Evolutionary conservation across 2,888 invertebrate species (phyloP).

Genomic region (Tetropium fuscum): DNA sequence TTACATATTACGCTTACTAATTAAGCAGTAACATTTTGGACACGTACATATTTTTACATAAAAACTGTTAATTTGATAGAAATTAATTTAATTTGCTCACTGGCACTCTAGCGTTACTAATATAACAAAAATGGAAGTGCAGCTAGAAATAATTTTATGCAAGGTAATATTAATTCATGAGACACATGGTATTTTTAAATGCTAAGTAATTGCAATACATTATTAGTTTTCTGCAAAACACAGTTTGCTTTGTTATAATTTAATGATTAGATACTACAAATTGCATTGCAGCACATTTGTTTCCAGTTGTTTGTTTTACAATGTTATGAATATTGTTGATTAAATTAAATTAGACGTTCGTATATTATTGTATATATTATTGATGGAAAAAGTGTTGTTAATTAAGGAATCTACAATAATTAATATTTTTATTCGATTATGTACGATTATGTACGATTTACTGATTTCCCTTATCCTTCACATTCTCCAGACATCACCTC

Average conservation of each 20-base stretch:
- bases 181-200: background rate
- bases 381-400: no score
- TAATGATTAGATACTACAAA: no score
- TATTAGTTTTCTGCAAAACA: background rate
- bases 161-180: constrained; percentile 13
- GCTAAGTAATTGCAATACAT: constrained; percentile 1
- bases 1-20: constrained; percentile 31
- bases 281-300: no score
- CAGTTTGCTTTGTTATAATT: constrained; percentile 2
- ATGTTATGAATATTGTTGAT: no score
- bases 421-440: no score
- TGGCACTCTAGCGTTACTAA: constrained; percentile 19
- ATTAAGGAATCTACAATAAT: no score
- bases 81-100: constrained; percentile 9
- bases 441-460: no score
- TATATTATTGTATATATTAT: no score
- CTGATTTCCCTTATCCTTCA: no score
- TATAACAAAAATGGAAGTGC: constrained; percentile 9
- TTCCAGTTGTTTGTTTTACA: no score
- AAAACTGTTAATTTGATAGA: constrained; percentile 20
- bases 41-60: constrained; percentile 18
- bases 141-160: constrained; percentile 3
- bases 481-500: no score
- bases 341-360: no score
- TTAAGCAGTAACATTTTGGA: constrained; percentile 28